phyloP scores from a whole-genome alignment of 2,888 invertebrate species.

The Cantharis lateralis region DNA sequence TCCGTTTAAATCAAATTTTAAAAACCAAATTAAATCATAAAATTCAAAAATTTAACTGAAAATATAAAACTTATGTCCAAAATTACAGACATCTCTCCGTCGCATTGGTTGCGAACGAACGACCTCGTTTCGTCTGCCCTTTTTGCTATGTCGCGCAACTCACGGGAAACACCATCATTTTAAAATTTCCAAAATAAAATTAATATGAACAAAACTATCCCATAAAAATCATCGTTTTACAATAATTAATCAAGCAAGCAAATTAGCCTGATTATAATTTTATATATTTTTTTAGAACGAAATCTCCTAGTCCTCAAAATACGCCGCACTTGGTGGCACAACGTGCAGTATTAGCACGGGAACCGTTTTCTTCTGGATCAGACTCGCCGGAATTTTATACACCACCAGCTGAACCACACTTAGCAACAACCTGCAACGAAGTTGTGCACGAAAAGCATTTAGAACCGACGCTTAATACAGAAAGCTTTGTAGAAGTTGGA shows the following conservation, averaged over 20 bases:
- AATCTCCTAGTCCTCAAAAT: slow-evolving; percentile 38
- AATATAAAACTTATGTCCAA: too few species aligned
- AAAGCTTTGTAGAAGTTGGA: slow-evolving; percentile 37
- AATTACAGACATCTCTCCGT: too few species aligned
- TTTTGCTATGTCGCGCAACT: too few species aligned
- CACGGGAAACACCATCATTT: too few species aligned
- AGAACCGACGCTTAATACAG: slow-evolving; percentile 20
- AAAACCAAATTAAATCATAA: too few species aligned
- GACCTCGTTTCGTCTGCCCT: too few species aligned
- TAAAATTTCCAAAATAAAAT: too few species aligned
- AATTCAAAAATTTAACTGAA: too few species aligned
- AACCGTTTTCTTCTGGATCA: slow-evolving; percentile 50
- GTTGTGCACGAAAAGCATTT: slow-evolving; percentile 5
- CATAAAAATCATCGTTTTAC: too few species aligned
- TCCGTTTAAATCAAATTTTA: too few species aligned
- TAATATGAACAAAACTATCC: too few species aligned
- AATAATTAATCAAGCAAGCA: not conserved
- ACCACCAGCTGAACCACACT: slow-evolving; percentile 49
- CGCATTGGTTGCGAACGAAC: too few species aligned
- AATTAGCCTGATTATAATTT: not conserved
- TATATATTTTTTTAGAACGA: slow-evolving; percentile 34
- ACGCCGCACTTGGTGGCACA: slow-evolving; percentile 30
- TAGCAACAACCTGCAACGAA: slow-evolving; percentile 41
- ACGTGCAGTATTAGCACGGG: slow-evolving; percentile 33
- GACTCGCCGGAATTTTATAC: slow-evolving; percentile 56